A percentile compares a stretch with the other conserved stretches of the same genome.
phyloP scores from a whole-genome alignment of 2,888 invertebrate genomes.

The Xiphydria camelus region DNA sequence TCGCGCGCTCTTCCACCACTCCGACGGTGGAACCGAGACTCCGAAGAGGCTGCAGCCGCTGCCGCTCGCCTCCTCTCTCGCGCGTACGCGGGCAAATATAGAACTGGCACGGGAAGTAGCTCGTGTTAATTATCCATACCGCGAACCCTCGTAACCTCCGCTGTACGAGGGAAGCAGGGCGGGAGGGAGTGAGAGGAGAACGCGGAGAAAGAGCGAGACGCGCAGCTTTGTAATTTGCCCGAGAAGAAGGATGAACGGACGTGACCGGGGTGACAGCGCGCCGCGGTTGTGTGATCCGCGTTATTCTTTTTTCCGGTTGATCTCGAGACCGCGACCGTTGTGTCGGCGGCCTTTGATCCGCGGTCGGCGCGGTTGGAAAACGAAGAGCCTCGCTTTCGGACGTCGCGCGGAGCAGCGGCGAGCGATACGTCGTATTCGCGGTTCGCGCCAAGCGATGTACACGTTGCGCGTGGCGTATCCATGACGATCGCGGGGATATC shows the following conservation, averaged over 20 bases:
- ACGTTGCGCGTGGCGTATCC: too few species aligned
- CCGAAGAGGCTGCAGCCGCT: not conserved
- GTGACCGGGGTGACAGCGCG: not conserved
- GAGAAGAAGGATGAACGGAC: slow-evolving; percentile 2
- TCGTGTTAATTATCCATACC: slow-evolving; percentile 45
- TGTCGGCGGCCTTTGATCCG: too few species aligned
- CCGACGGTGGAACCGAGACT: not conserved
- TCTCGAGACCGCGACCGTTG: too few species aligned
- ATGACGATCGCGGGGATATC: too few species aligned
- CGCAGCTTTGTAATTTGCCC: slow-evolving; percentile 22
- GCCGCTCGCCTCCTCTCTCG: slow-evolving; percentile 10
- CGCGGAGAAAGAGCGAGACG: slow-evolving; percentile 13
- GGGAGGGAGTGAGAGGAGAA: slow-evolving; percentile 1
- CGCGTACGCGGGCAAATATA: slow-evolving; percentile 40
- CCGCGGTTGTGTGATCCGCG: too few species aligned
- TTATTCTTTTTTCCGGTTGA: too few species aligned
- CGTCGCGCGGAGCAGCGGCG: too few species aligned
- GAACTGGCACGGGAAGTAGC: slow-evolving; percentile 28
- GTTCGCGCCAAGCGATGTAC: too few species aligned
- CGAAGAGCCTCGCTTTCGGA: too few species aligned
- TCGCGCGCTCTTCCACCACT: not conserved
- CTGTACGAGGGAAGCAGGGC: slow-evolving; percentile 3
- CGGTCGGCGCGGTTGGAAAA: too few species aligned
- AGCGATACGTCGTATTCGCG: too few species aligned
- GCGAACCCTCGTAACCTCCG: slow-evolving; percentile 16